Percentiles rank a stretch among this genome's conserved stretches.
phyloP scores from a whole-genome alignment of 2,888 invertebrate genomes.

The Dendrolimus houi region DNA sequence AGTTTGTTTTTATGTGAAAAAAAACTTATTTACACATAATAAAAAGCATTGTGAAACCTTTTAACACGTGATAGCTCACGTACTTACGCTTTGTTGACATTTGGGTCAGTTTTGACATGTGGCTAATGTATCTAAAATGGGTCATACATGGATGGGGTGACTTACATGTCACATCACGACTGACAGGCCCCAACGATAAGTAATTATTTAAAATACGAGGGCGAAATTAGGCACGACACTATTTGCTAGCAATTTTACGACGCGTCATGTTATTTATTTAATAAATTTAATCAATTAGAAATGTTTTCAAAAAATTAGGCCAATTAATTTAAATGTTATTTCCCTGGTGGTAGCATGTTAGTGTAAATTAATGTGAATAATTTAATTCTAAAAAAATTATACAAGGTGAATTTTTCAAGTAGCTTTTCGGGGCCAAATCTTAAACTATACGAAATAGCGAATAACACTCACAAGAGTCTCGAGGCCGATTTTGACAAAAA shows the following conservation, averaged over 20 bases:
- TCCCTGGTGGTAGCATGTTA: too few species aligned
- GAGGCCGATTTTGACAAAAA: too few species aligned
- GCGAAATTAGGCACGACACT: not conserved
- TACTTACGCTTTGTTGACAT: not conserved
- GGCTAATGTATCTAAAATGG: not conserved
- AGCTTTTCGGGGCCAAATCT: too few species aligned
- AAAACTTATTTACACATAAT: not conserved
- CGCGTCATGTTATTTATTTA: not conserved
- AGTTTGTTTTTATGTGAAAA: too few species aligned
- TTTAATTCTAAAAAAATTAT: too few species aligned
- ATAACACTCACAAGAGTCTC: too few species aligned
- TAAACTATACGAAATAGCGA: too few species aligned
- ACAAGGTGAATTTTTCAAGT: too few species aligned
- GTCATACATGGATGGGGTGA: not conserved
- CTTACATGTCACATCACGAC: not conserved
- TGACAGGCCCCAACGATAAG: not conserved
- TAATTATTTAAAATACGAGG: not conserved
- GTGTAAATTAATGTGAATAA: too few species aligned
- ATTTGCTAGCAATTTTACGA: not conserved
- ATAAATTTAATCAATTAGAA: too few species aligned
- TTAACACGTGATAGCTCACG: not conserved
- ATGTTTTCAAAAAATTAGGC: too few species aligned
- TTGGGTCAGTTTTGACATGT: not conserved
- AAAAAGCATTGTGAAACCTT: not conserved
- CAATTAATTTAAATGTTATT: too few species aligned